These are phyloP conservation scores for Ctenochaetus hawaiiensis DNA, from an alignment of 2,797 vertebrate species.

Conservation along the genomic window DNA sequence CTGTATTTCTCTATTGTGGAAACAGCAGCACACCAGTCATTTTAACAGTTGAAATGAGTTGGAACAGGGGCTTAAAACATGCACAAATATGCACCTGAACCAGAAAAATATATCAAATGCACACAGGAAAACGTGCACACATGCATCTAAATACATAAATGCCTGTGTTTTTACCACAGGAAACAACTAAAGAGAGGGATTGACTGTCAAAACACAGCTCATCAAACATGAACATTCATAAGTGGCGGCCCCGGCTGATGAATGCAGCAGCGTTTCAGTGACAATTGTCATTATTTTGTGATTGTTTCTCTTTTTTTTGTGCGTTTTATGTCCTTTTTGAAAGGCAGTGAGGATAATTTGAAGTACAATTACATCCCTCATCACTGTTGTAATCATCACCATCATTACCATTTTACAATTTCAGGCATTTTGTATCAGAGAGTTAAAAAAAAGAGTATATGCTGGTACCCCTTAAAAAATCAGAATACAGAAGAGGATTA, in stretches of 20 bases:
- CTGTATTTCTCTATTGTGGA: conserved; percentile 55
- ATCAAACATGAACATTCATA: conserved; percentile 49
- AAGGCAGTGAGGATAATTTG: conserved; percentile 21
- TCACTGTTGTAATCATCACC: conserved; percentile 10
- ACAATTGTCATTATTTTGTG: conserved; percentile 39
- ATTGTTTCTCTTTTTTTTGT: background rate
- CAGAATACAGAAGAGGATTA: background rate
- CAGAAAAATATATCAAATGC: background rate
- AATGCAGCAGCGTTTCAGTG: conserved; percentile 27
- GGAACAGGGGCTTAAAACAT: background rate
- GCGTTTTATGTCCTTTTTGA: conserved; percentile 28
- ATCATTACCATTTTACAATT: conserved; percentile 13
- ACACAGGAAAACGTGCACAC: background rate
- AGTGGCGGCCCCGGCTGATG: conserved; percentile 52
- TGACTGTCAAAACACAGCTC: conserved; percentile 50
- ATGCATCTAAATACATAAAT: too few relatives aligned
- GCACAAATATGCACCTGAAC: background rate
- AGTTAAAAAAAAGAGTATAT: background rate
- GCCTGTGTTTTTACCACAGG: conserved; percentile 4
- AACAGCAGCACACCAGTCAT: conserved; percentile 19
- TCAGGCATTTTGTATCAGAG: background rate
- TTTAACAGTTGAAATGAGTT: conserved; percentile 6
- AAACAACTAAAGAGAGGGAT: conserved; percentile 29
- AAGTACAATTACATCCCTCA: conserved; percentile 31
- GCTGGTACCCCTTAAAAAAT: background rate